phyloP scores from a whole-genome alignment of 2,888 invertebrate species.

The Junonia oenone region DNA sequence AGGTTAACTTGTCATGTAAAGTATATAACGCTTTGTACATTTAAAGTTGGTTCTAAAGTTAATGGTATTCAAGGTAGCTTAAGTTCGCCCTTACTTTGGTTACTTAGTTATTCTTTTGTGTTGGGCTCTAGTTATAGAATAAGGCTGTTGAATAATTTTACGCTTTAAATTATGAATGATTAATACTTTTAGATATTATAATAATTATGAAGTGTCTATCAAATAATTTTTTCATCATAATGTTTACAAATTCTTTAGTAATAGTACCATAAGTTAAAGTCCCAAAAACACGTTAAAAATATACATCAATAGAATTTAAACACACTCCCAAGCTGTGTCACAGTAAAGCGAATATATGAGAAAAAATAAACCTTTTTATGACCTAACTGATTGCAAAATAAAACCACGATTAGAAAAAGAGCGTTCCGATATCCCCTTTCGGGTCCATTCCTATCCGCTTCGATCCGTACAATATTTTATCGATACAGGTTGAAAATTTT shows the following conservation, averaged over 20 bases:
- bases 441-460: constrained; percentile 49
- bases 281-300: no score
- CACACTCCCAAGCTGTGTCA: constrained; percentile 39
- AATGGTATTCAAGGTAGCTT: constrained; percentile 14
- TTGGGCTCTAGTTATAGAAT: constrained; percentile 31
- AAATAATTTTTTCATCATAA: no score
- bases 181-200: background rate
- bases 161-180: background rate
- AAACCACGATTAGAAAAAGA: constrained; percentile 69
- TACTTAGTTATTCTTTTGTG: constrained; percentile 10
- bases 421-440: constrained; percentile 56
- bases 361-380: constrained; percentile 55
- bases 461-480: constrained; percentile 66
- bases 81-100: background rate
- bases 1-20: constrained; percentile 61
- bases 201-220: no score
- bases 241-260: no score
- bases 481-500: constrained; percentile 61
- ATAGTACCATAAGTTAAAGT: no score
- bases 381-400: constrained; percentile 58
- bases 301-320: constrained; percentile 11
- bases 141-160: constrained; percentile 37
- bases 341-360: constrained; percentile 58
- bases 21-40: constrained; percentile 11
- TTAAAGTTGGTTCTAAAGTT: constrained; percentile 10